Conservation (phyloP, 2,888 invertebrate genomes). For the Branchinecta sandiegonensis region DNA sequence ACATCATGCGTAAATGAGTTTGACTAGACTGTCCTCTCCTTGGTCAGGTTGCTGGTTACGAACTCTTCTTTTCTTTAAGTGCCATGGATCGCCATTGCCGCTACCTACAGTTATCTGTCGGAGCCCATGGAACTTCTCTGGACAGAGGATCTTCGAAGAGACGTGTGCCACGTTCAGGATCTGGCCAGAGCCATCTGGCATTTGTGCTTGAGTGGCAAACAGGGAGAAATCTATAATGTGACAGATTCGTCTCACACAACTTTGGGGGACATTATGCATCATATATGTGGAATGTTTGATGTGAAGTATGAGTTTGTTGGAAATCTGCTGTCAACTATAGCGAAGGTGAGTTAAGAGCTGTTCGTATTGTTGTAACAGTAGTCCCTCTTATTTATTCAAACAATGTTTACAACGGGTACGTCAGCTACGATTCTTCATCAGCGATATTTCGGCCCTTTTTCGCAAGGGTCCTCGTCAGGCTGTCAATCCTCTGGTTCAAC, state of each 20-base stretch:
- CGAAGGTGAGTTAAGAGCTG: conserved; percentile 45
- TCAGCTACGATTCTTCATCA: too few species aligned
- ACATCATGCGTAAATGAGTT: too few species aligned
- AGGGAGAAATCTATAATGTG: conserved; percentile 55
- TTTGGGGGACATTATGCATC: conserved; percentile 64
- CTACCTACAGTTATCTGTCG: conserved; percentile 69
- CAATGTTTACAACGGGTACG: too few species aligned
- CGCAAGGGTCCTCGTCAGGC: too few species aligned
- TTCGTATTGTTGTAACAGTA: too few species aligned
- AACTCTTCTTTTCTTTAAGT: conserved; percentile 40
- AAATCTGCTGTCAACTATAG: conserved; percentile 59
- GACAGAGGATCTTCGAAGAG: conserved; percentile 66
- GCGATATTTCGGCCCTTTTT: too few species aligned
- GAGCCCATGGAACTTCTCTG: conserved; percentile 85
- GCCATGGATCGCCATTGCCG: conserved; percentile 69
- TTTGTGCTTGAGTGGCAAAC: conserved; percentile 37
- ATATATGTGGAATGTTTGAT: conserved; percentile 65
- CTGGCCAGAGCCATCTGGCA: conserved; percentile 68
- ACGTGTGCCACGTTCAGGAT: conserved; percentile 74
- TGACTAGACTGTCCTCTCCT: too few species aligned
- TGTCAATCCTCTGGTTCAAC: too few species aligned
- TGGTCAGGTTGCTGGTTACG: neutral
- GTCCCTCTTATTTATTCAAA: too few species aligned
- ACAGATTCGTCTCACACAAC: conserved; percentile 69
- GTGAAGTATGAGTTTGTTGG: conserved; percentile 80